Conservation (phyloP, 1,140 invertebrate species). For the Drosophila kepulauana region DNA sequence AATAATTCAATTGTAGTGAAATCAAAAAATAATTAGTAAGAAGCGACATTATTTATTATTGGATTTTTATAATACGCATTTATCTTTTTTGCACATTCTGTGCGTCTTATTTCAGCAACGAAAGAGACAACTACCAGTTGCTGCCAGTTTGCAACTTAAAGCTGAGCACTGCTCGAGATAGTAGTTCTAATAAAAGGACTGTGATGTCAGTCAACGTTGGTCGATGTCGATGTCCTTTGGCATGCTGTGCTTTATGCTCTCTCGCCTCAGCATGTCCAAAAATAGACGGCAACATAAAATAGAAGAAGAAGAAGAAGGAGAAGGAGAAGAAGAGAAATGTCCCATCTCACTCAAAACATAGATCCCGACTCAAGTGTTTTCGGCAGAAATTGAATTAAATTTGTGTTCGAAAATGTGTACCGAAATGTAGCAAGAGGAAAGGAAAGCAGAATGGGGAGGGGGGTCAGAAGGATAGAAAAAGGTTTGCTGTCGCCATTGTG, state of each 20-base stretch:
- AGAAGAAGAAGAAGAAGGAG: background rate
- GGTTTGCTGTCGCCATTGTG: slow-evolving; percentile 37
- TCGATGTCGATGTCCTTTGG: background rate
- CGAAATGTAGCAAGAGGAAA: background rate
- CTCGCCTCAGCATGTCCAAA: background rate
- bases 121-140: slow-evolving; percentile 4
- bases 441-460: background rate
- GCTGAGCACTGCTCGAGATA: slow-evolving; percentile 6
- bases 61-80: no score
- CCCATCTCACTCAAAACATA: background rate
- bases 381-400: slow-evolving; percentile 53
- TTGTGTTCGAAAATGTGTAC: slow-evolving; percentile 44
- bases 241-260: slow-evolving; percentile 4
- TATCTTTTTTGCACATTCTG: no score
- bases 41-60: no score
- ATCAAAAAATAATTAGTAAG: no score
- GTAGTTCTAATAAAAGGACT: slow-evolving; percentile 25
- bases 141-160: background rate
- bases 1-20: no score
- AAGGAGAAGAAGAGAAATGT: slow-evolving; percentile 5
- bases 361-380: slow-evolving; percentile 43
- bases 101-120: background rate
- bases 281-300: slow-evolving; percentile 38
- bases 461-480: slow-evolving; percentile 1
- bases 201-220: background rate